Evolutionary conservation across 2,888 invertebrate genomes (phyloP).

Genomic region (Terebella lapidaria): DNA sequence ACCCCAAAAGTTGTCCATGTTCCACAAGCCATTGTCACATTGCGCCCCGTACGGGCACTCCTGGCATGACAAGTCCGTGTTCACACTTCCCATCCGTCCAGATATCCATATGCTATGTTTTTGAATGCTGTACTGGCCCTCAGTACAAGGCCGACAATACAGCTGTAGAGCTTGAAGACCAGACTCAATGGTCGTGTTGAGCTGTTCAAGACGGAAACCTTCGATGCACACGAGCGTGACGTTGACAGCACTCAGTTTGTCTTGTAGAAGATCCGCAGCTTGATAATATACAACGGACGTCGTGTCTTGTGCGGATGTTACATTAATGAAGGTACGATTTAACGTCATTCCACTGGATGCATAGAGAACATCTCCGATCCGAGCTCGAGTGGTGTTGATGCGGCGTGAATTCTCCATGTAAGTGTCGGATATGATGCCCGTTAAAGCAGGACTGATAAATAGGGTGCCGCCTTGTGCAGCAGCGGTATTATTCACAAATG

Average conservation of each 20-base stretch:
- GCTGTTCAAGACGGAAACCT: constrained; percentile 2
- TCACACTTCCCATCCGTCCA: no score
- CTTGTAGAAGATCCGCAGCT: constrained; percentile 6
- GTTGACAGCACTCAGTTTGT: background rate
- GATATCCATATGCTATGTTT: no score
- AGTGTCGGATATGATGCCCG: background rate
- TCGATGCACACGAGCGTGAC: constrained; percentile 5
- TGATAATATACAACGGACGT: constrained; percentile 12
- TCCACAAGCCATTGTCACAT: constrained; percentile 11
- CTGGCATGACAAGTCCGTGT: background rate
- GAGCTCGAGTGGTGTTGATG: background rate
- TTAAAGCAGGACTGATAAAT: constrained; percentile 9
- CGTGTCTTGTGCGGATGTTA: background rate
- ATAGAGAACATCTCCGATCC: constrained; percentile 9
- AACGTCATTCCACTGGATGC: constrained; percentile 11
- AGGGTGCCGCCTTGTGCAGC: constrained; percentile 17
- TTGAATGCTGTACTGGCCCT: constrained; percentile 10
- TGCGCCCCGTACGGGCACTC: constrained; percentile 14
- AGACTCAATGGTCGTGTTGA: background rate
- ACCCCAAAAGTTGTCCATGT: constrained; percentile 16
- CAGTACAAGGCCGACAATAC: constrained; percentile 9
- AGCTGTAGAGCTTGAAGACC: constrained; percentile 10
- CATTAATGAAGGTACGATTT: background rate
- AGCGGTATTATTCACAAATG: constrained; percentile 15
- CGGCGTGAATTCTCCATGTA: background rate